Percentiles rank a stretch among this genome's conserved stretches.
Evolutionary conservation across 2,797 vertebrate species (phyloP).

Genomic region (Platyrinchus mystaceus): DNA sequence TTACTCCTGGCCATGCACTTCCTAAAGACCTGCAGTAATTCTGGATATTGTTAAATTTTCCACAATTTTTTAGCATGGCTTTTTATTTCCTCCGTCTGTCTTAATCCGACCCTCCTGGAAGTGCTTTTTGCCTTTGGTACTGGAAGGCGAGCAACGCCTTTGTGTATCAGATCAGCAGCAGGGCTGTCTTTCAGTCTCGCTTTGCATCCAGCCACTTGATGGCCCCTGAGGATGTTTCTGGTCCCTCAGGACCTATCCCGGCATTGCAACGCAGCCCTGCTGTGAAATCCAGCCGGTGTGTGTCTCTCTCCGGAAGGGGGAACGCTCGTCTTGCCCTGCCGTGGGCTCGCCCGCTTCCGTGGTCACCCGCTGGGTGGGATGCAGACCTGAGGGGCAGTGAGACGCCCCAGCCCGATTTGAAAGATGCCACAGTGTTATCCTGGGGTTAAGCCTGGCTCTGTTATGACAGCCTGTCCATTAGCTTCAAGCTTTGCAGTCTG

Average conservation of each 20-base stretch:
- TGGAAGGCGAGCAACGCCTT: neutral
- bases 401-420: neutral
- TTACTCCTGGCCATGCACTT: neutral
- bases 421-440: neutral
- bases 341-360: fast-evolving
- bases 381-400: neutral
- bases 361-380: neutral
- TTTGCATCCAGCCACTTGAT: conserved; percentile 6
- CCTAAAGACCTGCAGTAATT: neutral
- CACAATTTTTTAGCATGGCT: neutral
- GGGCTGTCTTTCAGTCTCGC: neutral
- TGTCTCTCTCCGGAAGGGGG: neutral
- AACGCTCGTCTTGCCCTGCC: fast-evolving
- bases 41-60: conserved; percentile 27
- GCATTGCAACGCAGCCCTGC: neutral
- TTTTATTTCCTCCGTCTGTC: conserved; percentile 32
- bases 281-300: neutral
- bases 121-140: conserved; percentile 21
- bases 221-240: conserved; percentile 8
- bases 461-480: fast-evolving
- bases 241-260: neutral
- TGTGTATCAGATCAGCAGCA: conserved; percentile 11
- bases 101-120: conserved; percentile 27
- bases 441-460: neutral
- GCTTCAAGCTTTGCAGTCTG: neutral